Conservation (phyloP, 2,888 invertebrate species). For the Amiota communis region DNA sequence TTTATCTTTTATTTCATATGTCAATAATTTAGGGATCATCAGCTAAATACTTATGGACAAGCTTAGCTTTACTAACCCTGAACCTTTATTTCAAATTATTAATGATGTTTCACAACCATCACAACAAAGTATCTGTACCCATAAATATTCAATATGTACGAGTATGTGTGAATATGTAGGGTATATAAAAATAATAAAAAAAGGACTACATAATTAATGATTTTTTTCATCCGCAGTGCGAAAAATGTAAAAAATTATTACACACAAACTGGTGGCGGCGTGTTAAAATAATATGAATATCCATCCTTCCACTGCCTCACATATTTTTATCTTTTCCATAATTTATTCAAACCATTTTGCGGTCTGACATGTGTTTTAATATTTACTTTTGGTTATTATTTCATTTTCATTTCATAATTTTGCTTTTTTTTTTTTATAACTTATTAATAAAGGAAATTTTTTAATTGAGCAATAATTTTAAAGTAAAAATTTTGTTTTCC, state of each 20-base stretch:
- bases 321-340: not conserved
- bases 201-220: slow-evolving; percentile 2
- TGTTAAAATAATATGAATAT: not conserved
- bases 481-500: not conserved
- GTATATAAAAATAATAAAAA: too few species aligned
- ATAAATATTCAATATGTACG: too few species aligned
- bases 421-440: not conserved
- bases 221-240: not conserved
- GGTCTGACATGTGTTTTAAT: slow-evolving; percentile 5
- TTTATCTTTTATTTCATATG: too few species aligned
- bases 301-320: not conserved
- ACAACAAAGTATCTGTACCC: too few species aligned
- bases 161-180: too few species aligned
- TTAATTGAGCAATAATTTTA: not conserved
- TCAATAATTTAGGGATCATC: too few species aligned
- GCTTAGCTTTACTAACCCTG: too few species aligned
- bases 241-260: not conserved
- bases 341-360: not conserved
- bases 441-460: not conserved
- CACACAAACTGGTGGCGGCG: not conserved
- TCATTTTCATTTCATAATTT: not conserved
- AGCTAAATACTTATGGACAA: too few species aligned
- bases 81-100: too few species aligned
- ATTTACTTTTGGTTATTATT: not conserved
- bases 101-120: too few species aligned